Conservation (phyloP, 1,140 invertebrate species). For the Centruroides sculpturatus region DNA sequence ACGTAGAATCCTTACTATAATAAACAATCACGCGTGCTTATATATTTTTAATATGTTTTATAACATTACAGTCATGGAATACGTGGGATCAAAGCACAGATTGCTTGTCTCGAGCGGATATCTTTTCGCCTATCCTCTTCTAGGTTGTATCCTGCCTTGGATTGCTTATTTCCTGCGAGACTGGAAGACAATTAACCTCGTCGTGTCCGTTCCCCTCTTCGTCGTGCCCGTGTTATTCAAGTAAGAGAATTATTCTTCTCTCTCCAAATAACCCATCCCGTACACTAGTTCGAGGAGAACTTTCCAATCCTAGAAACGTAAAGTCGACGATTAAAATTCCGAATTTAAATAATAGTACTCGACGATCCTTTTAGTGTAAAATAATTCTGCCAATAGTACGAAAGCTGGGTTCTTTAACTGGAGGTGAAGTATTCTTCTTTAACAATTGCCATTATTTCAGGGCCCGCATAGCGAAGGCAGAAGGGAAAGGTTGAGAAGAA, state of each 20-base stretch:
- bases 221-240: not conserved
- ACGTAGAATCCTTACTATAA: too few relatives aligned
- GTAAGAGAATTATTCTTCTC: not conserved
- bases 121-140: conserved; percentile 8
- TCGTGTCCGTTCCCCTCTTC: conserved; percentile 1
- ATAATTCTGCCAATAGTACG: too few relatives aligned
- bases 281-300: too few relatives aligned
- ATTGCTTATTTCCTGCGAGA: conserved; percentile 1
- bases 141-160: conserved; percentile 7
- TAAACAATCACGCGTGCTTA: too few relatives aligned
- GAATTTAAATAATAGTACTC: too few relatives aligned
- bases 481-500: too few relatives aligned
- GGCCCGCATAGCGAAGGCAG: not conserved
- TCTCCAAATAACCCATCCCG: too few relatives aligned
- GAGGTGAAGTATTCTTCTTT: too few relatives aligned
- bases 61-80: conserved; percentile 11
- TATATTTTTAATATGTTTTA: not conserved
- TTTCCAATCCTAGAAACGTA: too few relatives aligned
- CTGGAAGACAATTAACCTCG: conserved; percentile 3
- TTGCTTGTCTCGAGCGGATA: conserved; percentile 8
- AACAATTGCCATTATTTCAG: not conserved
- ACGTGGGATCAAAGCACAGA: conserved; percentile 1
- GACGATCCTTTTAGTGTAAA: too few relatives aligned
- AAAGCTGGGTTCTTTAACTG: too few relatives aligned
- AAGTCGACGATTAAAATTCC: too few relatives aligned